A percentile compares a stretch with the other conserved stretches of the same genome.
Evolutionary conservation across 2,888 invertebrate species (phyloP).

Genomic region (Eledona agricola): DNA sequence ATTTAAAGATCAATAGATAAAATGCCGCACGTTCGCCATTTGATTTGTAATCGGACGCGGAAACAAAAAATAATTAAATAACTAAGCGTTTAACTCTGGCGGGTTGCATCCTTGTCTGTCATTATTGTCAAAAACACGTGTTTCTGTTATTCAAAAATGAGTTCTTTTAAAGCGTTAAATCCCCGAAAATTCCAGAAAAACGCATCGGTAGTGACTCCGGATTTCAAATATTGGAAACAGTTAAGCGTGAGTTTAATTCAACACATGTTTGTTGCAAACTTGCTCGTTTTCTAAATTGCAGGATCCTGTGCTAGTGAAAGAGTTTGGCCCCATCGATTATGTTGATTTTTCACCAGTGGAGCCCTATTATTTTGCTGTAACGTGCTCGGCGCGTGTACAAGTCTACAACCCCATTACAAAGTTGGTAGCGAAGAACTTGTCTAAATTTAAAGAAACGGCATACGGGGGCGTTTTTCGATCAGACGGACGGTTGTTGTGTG

Average conservation of each 20-base stretch:
- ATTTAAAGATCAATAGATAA: no score
- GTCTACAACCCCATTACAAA: slow-evolving; percentile 89
- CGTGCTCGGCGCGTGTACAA: slow-evolving; percentile 88
- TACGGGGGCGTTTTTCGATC: slow-evolving; percentile 85
- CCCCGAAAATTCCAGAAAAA: no score
- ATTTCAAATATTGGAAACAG: slow-evolving; percentile 88
- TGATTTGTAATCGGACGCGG: no score
- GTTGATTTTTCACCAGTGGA: slow-evolving; percentile 90
- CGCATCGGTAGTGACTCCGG: slow-evolving; percentile 75
- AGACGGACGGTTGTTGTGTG: slow-evolving; percentile 84
- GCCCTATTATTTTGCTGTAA: slow-evolving; percentile 91
- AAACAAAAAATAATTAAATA: no score
- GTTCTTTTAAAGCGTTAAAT: slow-evolving; percentile 76
- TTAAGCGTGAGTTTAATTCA: slow-evolving; percentile 72
- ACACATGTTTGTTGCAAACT: slow-evolving; percentile 1
- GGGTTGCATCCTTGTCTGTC: no score
- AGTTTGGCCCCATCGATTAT: slow-evolving; percentile 91
- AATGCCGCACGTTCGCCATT: no score
- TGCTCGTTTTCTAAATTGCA: slow-evolving; percentile 55
- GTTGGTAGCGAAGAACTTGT: slow-evolving; percentile 81
- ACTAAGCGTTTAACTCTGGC: no score
- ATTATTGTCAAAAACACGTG: slow-evolving; percentile 19
- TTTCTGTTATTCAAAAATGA: slow-evolving; percentile 55
- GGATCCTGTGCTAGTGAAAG: slow-evolving; percentile 89
- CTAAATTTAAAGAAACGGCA: slow-evolving; percentile 82